phyloP scores from a whole-genome alignment of 2,113 vertebrate species.

The Dunckerocampus dactyliophorus region DNA sequence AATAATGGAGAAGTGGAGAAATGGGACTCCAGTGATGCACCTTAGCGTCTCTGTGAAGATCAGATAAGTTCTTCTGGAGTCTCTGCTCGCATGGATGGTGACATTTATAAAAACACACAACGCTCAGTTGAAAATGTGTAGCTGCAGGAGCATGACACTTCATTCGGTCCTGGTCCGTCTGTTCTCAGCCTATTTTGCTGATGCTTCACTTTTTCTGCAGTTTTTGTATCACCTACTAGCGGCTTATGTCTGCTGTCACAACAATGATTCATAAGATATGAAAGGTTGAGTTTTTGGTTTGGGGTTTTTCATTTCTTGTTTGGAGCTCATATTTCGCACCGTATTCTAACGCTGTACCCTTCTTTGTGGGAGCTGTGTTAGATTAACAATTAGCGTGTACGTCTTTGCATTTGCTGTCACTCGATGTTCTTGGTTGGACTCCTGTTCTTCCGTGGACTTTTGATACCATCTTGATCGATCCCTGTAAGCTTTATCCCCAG shows the following conservation, averaged over 20 bases:
- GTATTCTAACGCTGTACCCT: no score
- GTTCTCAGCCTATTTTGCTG: slow-evolving; percentile 14
- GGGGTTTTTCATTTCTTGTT: no score
- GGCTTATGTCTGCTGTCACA: slow-evolving; percentile 41
- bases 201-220: slow-evolving; percentile 19
- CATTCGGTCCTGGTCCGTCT: slow-evolving; percentile 32
- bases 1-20: slow-evolving; percentile 61
- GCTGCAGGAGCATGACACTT: slow-evolving; percentile 22
- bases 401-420: no score
- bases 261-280: slow-evolving; percentile 53
- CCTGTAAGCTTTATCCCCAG: no score
- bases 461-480: no score
- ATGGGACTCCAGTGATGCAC: slow-evolving; percentile 60
- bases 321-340: no score
- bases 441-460: no score
- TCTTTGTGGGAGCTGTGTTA: no score
- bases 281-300: slow-evolving; percentile 24
- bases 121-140: slow-evolving; percentile 28
- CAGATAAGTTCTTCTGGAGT: slow-evolving; percentile 54
- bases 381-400: no score
- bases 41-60: slow-evolving; percentile 51
- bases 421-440: no score
- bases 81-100: slow-evolving; percentile 29
- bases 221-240: slow-evolving; percentile 36
- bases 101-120: slow-evolving; percentile 49